Evolutionary conservation across 2,888 invertebrate genomes (phyloP).

Genomic region (Parascotia fuliginaria): DNA sequence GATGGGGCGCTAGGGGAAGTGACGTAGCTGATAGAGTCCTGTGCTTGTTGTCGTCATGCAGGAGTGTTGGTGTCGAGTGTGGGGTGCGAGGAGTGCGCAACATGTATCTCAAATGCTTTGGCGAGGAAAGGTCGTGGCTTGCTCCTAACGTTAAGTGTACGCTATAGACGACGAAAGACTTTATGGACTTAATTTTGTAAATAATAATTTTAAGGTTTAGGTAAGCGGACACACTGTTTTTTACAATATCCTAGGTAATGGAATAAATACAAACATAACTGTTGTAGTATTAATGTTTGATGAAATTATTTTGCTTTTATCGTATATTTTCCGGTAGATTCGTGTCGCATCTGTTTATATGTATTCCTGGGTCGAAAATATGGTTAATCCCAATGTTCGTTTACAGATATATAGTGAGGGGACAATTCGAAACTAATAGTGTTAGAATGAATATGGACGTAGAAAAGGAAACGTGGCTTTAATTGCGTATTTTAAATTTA

Average conservation of each 20-base stretch:
- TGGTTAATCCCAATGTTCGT: constrained; percentile 40
- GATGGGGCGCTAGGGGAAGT: constrained; percentile 13
- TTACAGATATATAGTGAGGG: constrained; percentile 53
- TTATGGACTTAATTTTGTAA: constrained; percentile 81
- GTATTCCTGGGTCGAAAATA: constrained; percentile 48
- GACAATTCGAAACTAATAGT: constrained; percentile 60
- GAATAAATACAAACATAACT: constrained; percentile 77
- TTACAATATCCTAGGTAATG: constrained; percentile 82
- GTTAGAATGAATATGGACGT: constrained; percentile 59
- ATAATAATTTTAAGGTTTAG: constrained; percentile 78
- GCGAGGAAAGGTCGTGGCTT: constrained; percentile 60
- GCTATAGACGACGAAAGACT: constrained; percentile 79
- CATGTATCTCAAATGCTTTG: constrained; percentile 57
- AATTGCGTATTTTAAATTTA: constrained; percentile 61
- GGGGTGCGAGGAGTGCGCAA: constrained; percentile 48
- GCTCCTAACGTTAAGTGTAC: constrained; percentile 69
- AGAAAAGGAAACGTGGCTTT: constrained; percentile 58
- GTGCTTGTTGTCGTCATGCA: constrained; percentile 50
- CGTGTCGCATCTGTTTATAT: constrained; percentile 54
- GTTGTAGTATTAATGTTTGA: constrained; percentile 79
- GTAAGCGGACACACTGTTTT: constrained; percentile 82
- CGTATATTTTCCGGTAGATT: constrained; percentile 66
- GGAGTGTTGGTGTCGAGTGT: no score
- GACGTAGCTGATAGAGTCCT: constrained; percentile 21
- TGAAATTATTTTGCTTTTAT: constrained; percentile 76